A percentile compares a stretch with the other conserved stretches of the same genome.
phyloP scores from a whole-genome alignment of 1,140 invertebrate species.

The Drosophila parvula region DNA sequence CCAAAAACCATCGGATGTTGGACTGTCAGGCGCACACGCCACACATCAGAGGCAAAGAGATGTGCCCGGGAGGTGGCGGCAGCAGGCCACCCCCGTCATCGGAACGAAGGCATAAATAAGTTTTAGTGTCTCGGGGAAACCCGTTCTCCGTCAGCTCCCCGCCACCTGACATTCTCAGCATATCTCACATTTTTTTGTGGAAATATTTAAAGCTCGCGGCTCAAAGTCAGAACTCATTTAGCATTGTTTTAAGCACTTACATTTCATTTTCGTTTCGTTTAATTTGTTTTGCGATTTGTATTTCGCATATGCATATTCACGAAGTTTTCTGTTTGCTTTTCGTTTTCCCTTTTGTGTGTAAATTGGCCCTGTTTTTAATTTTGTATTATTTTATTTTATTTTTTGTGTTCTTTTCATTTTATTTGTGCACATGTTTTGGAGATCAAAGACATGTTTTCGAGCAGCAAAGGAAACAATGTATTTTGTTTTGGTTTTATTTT shows the following conservation, averaged over 20 bases:
- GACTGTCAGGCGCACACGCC: constrained; percentile 40
- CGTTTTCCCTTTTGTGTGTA: constrained; percentile 55
- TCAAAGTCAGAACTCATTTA: constrained; percentile 50
- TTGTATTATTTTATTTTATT: constrained; percentile 14
- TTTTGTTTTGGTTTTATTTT: constrained; percentile 23
- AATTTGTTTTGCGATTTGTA: constrained; percentile 51
- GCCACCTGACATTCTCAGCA: constrained; percentile 12
- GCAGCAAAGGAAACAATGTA: constrained; percentile 47
- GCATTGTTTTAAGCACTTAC: constrained; percentile 73
- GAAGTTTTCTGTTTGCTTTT: constrained; percentile 31
- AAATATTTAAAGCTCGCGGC: constrained; percentile 49
- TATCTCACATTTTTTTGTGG: constrained; percentile 42
- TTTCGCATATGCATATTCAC: constrained; percentile 44
- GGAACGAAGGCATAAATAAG: constrained; percentile 58
- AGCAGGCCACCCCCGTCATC: constrained; percentile 40
- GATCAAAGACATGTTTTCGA: constrained; percentile 79
- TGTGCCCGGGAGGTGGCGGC: too few relatives aligned
- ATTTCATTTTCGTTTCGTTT: constrained; percentile 35
- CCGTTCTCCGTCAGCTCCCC: constrained; percentile 19
- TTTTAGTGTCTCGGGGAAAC: constrained; percentile 61
- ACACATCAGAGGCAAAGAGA: constrained; percentile 6
- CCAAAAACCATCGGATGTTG: constrained; percentile 15
- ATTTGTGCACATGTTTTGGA: constrained; percentile 58
- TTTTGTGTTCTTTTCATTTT: constrained; percentile 16
- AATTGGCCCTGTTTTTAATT: constrained; percentile 59